phyloP scores from a whole-genome alignment of 2,113 vertebrate genomes.

The Actenoides lindsayi region DNA sequence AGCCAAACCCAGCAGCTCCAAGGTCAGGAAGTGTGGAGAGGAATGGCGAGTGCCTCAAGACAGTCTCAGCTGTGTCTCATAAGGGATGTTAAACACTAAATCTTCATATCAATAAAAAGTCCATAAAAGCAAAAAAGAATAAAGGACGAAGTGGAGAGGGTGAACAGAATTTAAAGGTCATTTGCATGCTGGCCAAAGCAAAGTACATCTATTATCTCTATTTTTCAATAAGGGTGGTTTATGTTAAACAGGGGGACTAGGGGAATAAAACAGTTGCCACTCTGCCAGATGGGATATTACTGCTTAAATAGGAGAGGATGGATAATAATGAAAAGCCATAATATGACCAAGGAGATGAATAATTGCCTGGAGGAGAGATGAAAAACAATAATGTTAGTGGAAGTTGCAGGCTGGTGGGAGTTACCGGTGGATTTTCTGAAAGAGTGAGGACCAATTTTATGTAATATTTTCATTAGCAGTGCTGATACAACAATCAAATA shows the following conservation, averaged over 20 bases:
- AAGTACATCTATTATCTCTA: accelerated
- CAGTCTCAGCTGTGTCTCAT: not conserved
- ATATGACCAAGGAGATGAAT: not conserved
- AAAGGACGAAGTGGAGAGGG: not conserved
- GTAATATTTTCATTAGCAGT: not conserved
- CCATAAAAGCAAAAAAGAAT: not conserved
- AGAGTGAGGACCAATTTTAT: not conserved
- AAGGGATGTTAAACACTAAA: not conserved
- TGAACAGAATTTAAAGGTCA: not conserved
- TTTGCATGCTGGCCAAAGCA: not conserved
- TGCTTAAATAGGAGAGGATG: not conserved
- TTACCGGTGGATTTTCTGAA: not conserved
- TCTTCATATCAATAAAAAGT: not conserved
- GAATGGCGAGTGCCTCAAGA: not conserved
- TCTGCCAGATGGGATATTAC: slow-evolving; percentile 3
- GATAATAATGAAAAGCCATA: not conserved
- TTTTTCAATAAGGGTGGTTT: not conserved
- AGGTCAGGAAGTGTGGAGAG: not conserved
- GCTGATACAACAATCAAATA: not conserved
- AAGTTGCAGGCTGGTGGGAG: not conserved
- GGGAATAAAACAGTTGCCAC: not conserved
- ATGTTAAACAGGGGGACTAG: not conserved
- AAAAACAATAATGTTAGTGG: not conserved
- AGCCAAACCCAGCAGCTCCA: not conserved
- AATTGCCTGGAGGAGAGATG: not conserved